Conservation (phyloP, 2,888 invertebrate genomes). For the Chorisops tibialis region DNA sequence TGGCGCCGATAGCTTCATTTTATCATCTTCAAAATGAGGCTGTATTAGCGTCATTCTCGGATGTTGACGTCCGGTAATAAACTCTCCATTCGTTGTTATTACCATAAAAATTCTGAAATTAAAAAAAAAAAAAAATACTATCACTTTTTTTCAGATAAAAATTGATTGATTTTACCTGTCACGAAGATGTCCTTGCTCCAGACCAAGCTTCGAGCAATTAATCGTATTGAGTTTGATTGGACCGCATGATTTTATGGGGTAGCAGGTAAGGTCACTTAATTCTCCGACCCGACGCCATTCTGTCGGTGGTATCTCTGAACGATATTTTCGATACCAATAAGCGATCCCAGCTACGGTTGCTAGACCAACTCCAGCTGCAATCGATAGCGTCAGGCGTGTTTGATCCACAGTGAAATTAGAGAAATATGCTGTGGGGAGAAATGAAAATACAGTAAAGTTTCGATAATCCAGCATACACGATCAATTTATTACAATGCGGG, state of each 20-base stretch:
- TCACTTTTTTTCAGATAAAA: neutral
- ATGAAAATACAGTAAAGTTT: too few relatives aligned
- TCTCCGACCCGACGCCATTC: slow-evolving; percentile 59
- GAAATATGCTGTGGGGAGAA: slow-evolving; percentile 1
- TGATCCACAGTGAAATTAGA: slow-evolving; percentile 23
- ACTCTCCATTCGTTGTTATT: slow-evolving; percentile 56
- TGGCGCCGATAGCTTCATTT: slow-evolving; percentile 56
- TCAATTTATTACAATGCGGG: too few relatives aligned
- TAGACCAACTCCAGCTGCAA: slow-evolving; percentile 35
- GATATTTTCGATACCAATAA: slow-evolving; percentile 33
- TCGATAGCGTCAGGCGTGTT: slow-evolving; percentile 9
- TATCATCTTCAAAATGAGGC: slow-evolving; percentile 54
- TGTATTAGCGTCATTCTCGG: slow-evolving; percentile 57
- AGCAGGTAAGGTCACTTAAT: slow-evolving; percentile 55
- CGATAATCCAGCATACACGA: too few relatives aligned
- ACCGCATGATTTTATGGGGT: slow-evolving; percentile 62
- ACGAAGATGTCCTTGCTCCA: slow-evolving; percentile 56
- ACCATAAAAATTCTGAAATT: slow-evolving; percentile 57
- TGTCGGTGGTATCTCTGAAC: slow-evolving; percentile 29
- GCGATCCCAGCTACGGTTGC: slow-evolving; percentile 32
- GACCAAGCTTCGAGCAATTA: slow-evolving; percentile 57
- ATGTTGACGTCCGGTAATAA: slow-evolving; percentile 57
- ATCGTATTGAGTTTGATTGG: slow-evolving; percentile 53
- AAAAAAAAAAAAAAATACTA: neutral
- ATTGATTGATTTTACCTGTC: slow-evolving; percentile 52